Conservation (phyloP, 2,888 invertebrate genomes). For the Choreutis nemorana region DNA sequence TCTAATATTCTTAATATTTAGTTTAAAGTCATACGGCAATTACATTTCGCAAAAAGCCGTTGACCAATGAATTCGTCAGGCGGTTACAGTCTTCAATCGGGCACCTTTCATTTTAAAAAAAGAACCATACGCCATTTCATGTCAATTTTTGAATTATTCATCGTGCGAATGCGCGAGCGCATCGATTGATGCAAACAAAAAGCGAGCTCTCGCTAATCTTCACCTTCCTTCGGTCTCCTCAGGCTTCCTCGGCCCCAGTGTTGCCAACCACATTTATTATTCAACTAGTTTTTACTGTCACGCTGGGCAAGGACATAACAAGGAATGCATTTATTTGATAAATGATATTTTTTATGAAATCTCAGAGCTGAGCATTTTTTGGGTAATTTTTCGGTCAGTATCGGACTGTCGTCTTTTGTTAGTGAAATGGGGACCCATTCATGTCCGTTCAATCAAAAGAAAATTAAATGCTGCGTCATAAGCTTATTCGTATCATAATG, state of each 20-base stretch:
- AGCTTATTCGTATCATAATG: no score
- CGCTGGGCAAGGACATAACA: constrained; percentile 59
- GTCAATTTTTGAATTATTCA: constrained; percentile 68
- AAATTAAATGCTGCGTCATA: constrained; percentile 35
- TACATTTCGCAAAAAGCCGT: constrained; percentile 58
- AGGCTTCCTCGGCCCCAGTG: constrained; percentile 48
- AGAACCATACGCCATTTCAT: constrained; percentile 67
- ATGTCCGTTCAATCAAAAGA: constrained; percentile 35
- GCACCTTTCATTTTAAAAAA: constrained; percentile 65
- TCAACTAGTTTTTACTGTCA: constrained; percentile 62
- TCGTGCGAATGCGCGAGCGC: constrained; percentile 65
- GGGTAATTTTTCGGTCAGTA: constrained; percentile 45
- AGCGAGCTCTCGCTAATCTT: constrained; percentile 62
- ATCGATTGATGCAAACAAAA: constrained; percentile 67
- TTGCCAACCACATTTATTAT: constrained; percentile 60
- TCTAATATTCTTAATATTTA: no score
- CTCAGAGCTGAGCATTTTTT: constrained; percentile 25
- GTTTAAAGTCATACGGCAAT: constrained; percentile 60
- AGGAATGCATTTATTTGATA: constrained; percentile 62
- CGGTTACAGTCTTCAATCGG: constrained; percentile 67
- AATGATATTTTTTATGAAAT: constrained; percentile 48
- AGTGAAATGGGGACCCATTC: constrained; percentile 29
- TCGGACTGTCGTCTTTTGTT: constrained; percentile 32
- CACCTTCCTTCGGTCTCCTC: constrained; percentile 48
- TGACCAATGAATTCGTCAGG: constrained; percentile 66